A percentile compares a stretch with the other conserved stretches of the same genome.
Evolutionary conservation across 2,888 invertebrate genomes (phyloP).

Genomic region (Zhuqinia jingwanae): DNA sequence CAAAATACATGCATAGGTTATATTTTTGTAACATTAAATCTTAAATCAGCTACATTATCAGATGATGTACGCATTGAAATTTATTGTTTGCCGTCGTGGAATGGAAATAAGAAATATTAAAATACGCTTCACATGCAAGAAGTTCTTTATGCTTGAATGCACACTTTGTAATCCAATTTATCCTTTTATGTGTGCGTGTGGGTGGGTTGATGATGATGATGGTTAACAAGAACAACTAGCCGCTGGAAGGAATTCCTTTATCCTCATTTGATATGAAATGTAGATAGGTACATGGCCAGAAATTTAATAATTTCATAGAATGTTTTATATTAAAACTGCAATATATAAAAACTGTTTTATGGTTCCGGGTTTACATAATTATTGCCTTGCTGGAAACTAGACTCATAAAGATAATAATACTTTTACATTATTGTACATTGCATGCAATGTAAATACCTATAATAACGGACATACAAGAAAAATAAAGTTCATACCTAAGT

Average conservation of each 20-base stretch:
- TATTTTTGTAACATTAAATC: too few relatives aligned
- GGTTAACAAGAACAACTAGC: background rate
- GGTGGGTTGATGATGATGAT: background rate
- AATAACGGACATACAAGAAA: conserved; percentile 12
- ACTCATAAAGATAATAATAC: background rate
- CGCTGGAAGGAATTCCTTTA: conserved; percentile 6
- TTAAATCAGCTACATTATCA: too few relatives aligned
- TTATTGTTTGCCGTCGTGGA: too few relatives aligned
- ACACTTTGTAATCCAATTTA: too few relatives aligned
- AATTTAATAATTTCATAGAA: background rate
- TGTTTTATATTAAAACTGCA: background rate
- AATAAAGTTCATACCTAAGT: conserved; percentile 2
- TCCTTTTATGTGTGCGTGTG: background rate
- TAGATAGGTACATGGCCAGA: background rate
- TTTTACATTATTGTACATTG: too few relatives aligned
- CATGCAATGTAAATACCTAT: too few relatives aligned
- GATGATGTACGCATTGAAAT: too few relatives aligned
- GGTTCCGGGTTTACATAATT: conserved; percentile 45
- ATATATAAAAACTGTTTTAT: conserved; percentile 1
- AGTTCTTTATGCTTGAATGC: too few relatives aligned
- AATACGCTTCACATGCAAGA: too few relatives aligned
- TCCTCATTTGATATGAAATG: conserved; percentile 17
- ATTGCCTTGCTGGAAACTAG: background rate
- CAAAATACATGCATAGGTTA: too few relatives aligned
- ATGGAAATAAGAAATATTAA: too few relatives aligned